Conservation (phyloP, 1,140 invertebrate genomes). For the Drosophila baimaii region DNA sequence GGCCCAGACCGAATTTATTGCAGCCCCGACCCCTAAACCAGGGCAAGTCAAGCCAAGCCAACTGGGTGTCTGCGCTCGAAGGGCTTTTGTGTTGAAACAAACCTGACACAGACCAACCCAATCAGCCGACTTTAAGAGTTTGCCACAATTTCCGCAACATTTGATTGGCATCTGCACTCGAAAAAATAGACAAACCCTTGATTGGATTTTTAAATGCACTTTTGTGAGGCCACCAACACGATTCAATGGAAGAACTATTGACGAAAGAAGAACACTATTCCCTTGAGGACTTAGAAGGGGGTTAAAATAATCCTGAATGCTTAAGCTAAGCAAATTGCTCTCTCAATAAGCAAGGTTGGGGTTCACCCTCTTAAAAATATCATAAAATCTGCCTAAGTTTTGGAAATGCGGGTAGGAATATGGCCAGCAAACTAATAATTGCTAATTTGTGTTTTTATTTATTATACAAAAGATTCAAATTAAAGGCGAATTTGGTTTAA, state of each 20-base stretch:
- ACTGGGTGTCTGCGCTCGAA: constrained; percentile 29
- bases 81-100: constrained; percentile 54
- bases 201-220: constrained; percentile 1
- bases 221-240: not conserved
- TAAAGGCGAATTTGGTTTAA: too few species aligned
- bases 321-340: too few species aligned
- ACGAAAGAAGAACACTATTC: not conserved
- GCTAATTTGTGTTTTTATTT: too few species aligned
- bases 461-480: too few species aligned
- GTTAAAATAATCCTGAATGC: too few species aligned
- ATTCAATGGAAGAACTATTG: not conserved
- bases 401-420: too few species aligned
- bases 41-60: constrained; percentile 1
- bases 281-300: not conserved
- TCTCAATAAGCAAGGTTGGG: too few species aligned
- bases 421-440: too few species aligned
- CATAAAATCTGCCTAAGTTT: too few species aligned
- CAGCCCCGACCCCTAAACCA: constrained; percentile 25
- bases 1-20: constrained; percentile 60
- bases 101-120: constrained; percentile 65
- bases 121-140: constrained; percentile 72
- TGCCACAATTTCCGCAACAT: constrained; percentile 76
- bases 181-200: not conserved
- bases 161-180: constrained; percentile 56
- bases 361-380: too few species aligned